Percentiles rank a stretch among this genome's conserved stretches.
Evolutionary conservation across 2,113 vertebrate genomes (phyloP).

Genomic region (Centropristis striata): DNA sequence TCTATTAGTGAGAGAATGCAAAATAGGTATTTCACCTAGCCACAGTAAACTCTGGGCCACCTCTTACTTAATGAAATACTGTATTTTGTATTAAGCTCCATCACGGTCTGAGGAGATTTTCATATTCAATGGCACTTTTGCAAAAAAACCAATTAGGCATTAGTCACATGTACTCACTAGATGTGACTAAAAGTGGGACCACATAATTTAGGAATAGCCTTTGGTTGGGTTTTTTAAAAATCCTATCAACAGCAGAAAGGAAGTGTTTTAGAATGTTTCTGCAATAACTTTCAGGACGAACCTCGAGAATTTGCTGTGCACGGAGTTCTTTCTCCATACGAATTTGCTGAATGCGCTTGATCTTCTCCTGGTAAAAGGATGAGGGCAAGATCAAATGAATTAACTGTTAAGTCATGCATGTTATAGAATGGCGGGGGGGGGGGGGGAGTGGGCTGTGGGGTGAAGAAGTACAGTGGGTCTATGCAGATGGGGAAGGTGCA

Average conservation of each 20-base stretch:
- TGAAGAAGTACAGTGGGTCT: constrained; percentile 46
- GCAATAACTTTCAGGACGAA: constrained; percentile 82
- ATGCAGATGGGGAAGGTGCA: constrained; percentile 61
- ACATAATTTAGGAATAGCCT: constrained; percentile 71
- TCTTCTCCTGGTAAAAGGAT: constrained; percentile 91
- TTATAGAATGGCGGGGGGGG: constrained; percentile 48
- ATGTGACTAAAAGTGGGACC: constrained; percentile 56
- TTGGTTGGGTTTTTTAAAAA: constrained; percentile 48
- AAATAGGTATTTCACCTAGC: constrained; percentile 73
- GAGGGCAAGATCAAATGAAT: constrained; percentile 69
- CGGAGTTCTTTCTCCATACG: constrained; percentile 97
- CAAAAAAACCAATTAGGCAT: constrained; percentile 75
- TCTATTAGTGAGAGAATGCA: constrained; percentile 66
- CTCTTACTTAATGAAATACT: constrained; percentile 73
- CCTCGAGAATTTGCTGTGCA: constrained; percentile 98
- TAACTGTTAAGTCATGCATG: constrained; percentile 77
- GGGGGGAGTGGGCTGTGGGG: background rate
- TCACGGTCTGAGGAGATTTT: constrained; percentile 71
- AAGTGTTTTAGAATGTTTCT: constrained; percentile 74
- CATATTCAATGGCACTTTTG: constrained; percentile 75
- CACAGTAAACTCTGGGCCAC: constrained; percentile 64
- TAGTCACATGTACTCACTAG: constrained; percentile 63
- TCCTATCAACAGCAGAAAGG: constrained; percentile 70
- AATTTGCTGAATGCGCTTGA: constrained; percentile 96
- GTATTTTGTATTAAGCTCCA: constrained; percentile 71